Conservation (phyloP, 2,113 vertebrate genomes). For the Microcebus jonahi region DNA sequence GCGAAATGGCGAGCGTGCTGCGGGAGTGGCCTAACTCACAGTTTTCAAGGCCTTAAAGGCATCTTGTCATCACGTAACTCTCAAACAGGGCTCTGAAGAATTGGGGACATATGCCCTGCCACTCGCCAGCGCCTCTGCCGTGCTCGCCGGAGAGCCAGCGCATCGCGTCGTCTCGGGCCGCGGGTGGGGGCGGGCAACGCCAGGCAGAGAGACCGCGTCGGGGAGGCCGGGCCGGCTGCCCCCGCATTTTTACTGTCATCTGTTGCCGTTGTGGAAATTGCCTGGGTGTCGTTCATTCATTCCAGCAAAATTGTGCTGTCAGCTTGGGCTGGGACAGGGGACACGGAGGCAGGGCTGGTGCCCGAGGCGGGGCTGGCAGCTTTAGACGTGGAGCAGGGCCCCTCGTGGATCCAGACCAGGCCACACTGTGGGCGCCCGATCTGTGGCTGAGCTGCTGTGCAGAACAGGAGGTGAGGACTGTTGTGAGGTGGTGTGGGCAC, state of each 20-base stretch:
- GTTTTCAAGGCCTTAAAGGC: conserved; percentile 17
- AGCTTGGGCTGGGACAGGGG: neutral
- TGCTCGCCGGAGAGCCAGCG: neutral
- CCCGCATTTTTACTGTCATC: rapidly evolving
- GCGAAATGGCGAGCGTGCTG: neutral
- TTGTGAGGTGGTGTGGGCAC: neutral
- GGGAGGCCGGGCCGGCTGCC: rapidly evolving
- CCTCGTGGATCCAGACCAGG: neutral
- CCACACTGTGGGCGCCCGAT: neutral
- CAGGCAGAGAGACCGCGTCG: rapidly evolving
- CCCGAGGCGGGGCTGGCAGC: neutral
- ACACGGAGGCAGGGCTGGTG: neutral
- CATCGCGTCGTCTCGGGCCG: neutral
- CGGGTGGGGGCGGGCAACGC: rapidly evolving
- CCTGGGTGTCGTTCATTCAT: rapidly evolving
- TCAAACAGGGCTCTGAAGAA: conserved; percentile 54
- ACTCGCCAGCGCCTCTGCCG: neutral
- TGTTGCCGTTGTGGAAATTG: rapidly evolving
- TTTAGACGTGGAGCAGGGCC: neutral
- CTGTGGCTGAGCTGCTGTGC: rapidly evolving
- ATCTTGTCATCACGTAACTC: conserved; percentile 27
- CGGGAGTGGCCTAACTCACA: neutral
- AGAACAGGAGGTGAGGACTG: no score
- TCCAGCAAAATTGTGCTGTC: neutral
- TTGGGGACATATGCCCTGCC: conserved; percentile 6